Conservation (phyloP, 2,113 vertebrate species). For the Saguinus imperator region DNA sequence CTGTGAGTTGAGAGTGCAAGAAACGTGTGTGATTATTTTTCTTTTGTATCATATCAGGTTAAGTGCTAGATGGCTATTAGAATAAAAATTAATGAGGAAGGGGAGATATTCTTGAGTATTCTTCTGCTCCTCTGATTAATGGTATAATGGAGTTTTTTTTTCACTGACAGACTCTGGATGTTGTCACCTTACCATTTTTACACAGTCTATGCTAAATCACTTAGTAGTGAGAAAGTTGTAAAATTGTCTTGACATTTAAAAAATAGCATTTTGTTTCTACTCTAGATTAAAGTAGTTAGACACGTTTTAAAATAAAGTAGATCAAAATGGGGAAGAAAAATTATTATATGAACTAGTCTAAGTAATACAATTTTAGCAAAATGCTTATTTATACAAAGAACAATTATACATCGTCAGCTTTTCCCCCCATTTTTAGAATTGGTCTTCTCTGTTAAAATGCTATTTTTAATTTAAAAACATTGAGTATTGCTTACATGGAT, state of each 20-base stretch:
- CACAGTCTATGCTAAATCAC: neutral
- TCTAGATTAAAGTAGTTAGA: neutral
- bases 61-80: neutral
- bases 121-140: neutral
- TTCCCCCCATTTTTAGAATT: neutral
- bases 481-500: neutral
- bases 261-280: slow-evolving; percentile 37
- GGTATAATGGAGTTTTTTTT: neutral
- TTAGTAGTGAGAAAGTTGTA: slow-evolving; percentile 26
- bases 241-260: slow-evolving; percentile 46
- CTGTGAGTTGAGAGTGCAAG: neutral
- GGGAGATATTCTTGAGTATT: neutral
- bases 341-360: neutral
- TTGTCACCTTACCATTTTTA: neutral
- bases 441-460: neutral
- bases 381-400: neutral
- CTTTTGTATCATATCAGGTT: neutral
- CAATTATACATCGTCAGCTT: neutral
- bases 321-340: neutral
- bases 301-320: slow-evolving; percentile 33
- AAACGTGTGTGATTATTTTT: neutral
- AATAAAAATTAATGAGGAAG: neutral
- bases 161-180: neutral
- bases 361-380: slow-evolving; percentile 2
- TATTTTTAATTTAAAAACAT: slow-evolving; percentile 11